These are phyloP conservation scores for Gymnoscelis rufifasciata DNA, from an alignment of 2,888 invertebrate species.

Conservation along the genomic window DNA sequence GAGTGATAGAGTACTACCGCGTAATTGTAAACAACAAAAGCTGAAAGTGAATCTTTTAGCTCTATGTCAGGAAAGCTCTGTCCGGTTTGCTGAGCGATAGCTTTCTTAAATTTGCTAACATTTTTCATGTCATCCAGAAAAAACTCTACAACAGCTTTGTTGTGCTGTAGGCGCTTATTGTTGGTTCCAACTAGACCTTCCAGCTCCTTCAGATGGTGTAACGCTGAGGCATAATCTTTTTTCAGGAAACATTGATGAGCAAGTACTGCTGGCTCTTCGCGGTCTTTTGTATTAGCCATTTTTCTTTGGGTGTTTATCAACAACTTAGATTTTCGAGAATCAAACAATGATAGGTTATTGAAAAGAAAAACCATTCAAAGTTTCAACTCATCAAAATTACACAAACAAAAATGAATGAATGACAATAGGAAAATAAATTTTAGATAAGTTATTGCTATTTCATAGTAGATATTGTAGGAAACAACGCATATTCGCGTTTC, in stretches of 20 bases:
- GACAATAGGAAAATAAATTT: too few relatives aligned
- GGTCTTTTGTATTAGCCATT: conserved; percentile 58
- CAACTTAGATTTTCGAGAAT: too few relatives aligned
- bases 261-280: conserved; percentile 76
- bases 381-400: too few relatives aligned
- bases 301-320: neutral
- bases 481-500: too few relatives aligned
- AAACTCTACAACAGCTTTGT: conserved; percentile 90
- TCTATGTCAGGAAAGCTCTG: conserved; percentile 68
- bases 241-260: conserved; percentile 82
- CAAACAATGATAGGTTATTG: too few relatives aligned
- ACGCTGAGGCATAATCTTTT: conserved; percentile 80
- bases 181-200: conserved; percentile 78
- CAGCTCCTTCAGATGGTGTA: conserved; percentile 82
- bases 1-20: conserved; percentile 88
- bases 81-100: conserved; percentile 80
- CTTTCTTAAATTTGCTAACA: conserved; percentile 84
- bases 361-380: too few relatives aligned
- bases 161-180: conserved; percentile 88
- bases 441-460: too few relatives aligned
- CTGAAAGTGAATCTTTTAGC: conserved; percentile 53
- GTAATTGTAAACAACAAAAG: conserved; percentile 85
- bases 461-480: too few relatives aligned
- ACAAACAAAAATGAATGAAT: too few relatives aligned
- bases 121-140: conserved; percentile 86